A percentile compares a stretch with the other conserved stretches of the same genome.
Evolutionary conservation across 1,140 invertebrate species (phyloP).

Genomic region (Trichonephila clavipes): DNA sequence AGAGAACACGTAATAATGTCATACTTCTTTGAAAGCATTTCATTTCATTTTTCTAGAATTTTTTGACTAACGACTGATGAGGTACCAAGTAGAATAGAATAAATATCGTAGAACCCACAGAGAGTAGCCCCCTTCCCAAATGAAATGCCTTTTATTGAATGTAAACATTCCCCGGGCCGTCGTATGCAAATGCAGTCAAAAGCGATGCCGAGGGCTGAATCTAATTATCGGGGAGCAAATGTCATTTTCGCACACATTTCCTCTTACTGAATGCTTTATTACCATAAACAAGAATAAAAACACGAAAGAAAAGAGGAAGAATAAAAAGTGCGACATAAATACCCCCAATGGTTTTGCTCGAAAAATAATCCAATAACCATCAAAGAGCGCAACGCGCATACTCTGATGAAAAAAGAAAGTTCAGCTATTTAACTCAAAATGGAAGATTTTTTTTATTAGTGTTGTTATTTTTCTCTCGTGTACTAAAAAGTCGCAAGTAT

Average conservation of each 20-base stretch:
- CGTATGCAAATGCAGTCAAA: not conserved
- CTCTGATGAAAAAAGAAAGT: not conserved
- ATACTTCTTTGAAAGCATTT: no score
- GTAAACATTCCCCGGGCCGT: not conserved
- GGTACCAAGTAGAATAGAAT: no score
- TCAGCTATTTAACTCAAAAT: conserved; percentile 17
- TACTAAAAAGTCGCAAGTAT: not conserved
- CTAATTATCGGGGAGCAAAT: conserved; percentile 19
- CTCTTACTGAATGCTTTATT: not conserved
- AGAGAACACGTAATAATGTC: no score
- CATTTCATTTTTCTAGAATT: no score
- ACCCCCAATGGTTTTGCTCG: not conserved
- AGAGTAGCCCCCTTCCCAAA: no score
- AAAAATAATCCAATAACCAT: conserved; percentile 31
- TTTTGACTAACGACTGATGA: no score
- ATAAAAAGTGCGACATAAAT: not conserved
- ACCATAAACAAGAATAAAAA: not conserved
- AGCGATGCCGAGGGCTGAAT: not conserved
- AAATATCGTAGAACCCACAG: no score
- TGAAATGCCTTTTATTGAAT: not conserved
- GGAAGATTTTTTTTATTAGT: not conserved
- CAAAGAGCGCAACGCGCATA: not conserved
- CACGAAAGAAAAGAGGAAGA: not conserved
- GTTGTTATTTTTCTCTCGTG: not conserved
- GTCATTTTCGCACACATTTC: conserved; percentile 1